Evolutionary conservation across 2,797 vertebrate genomes (phyloP).

Genomic region (Girardinus metallicus): DNA sequence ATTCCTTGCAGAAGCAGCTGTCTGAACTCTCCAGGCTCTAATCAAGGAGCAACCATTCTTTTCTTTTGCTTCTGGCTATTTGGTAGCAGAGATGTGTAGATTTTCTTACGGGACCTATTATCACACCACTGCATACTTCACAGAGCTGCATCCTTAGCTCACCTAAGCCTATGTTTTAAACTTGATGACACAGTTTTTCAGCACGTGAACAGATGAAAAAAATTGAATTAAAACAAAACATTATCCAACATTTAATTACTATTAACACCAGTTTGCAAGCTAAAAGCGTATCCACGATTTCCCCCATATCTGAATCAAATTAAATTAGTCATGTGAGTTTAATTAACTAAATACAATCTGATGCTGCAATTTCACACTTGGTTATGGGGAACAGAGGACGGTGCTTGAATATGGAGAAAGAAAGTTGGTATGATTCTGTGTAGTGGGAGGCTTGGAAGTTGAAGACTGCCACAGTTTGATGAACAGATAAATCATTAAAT

Average conservation of each 20-base stretch:
- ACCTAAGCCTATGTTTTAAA: slow-evolving; percentile 52
- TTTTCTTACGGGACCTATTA: slow-evolving; percentile 83
- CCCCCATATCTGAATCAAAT: slow-evolving; percentile 72
- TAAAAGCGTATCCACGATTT: slow-evolving; percentile 57
- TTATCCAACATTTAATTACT: slow-evolving; percentile 74
- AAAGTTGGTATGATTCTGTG: slow-evolving; percentile 48
- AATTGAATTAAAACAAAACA: slow-evolving; percentile 59
- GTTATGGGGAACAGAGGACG: slow-evolving; percentile 63
- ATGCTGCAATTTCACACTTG: slow-evolving; percentile 77
- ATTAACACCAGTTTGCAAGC: slow-evolving; percentile 54
- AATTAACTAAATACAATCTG: slow-evolving; percentile 79
- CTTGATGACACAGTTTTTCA: slow-evolving; percentile 21
- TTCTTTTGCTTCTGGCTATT: slow-evolving; percentile 75
- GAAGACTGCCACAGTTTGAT: background rate
- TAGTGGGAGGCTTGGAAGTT: background rate
- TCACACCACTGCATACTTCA: slow-evolving; percentile 67
- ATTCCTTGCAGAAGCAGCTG: slow-evolving; percentile 56
- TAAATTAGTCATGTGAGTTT: slow-evolving; percentile 79
- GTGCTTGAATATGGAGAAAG: slow-evolving; percentile 66
- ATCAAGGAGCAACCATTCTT: slow-evolving; percentile 85
- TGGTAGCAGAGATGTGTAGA: slow-evolving; percentile 71
- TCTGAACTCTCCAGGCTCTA: slow-evolving; percentile 77
- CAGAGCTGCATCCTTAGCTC: slow-evolving; percentile 52
- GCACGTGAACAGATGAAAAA: slow-evolving; percentile 10
- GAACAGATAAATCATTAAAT: background rate